Base-by-base conservation (phyloP, 2,888 invertebrate genomes). In the Coenonympha glycerion region DNA sequence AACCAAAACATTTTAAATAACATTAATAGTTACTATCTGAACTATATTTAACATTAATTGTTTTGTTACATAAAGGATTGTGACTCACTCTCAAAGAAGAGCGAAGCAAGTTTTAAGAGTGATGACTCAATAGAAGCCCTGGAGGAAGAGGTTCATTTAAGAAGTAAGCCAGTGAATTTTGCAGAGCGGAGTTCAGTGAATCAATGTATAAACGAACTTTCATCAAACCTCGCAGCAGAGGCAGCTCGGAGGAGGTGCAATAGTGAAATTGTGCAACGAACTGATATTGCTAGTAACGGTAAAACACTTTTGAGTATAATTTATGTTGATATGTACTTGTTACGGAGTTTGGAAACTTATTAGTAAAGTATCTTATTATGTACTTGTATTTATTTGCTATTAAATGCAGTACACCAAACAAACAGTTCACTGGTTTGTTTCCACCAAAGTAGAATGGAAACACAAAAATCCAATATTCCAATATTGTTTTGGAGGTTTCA, bases 121-220 rank as follows among this genome's bases (percentile, higher is more conserved):
- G 81, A 83, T 64, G 83, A 83, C 42, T 73, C 78, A 8, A 59
- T 69, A 6, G 84, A 82, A 55, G 64, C 66, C 26, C 64, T 57
- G 16, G 83, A 81, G 68, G 81, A 86, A 54, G 82, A 83, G 53
- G 86, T 88, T 49, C 79, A 75, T 62, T 70, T 86, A 26, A 75
- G 88, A 53, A 75, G 63, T 26, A 87, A 84, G 56, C 76, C 81
- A 1, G 68, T 71, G 22, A 71, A 70, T 37, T 60, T 77, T 19
- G 84, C 76, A 2, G 87, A 88, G 56, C 71, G 87, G 47, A 87
- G 79, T 60, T 87, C 87, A 1, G 87, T 90, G 6, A 89, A 90
- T 65, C 92, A 92, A 76, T 93, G 92, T 71, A 91, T 93, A 61
- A 92, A 89, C 64, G 93, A 93, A 71, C 77, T 93, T 59, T 92